Evolutionary conservation across 2,797 vertebrate genomes (phyloP).

Genomic region (Eidolon dupreanum): DNA sequence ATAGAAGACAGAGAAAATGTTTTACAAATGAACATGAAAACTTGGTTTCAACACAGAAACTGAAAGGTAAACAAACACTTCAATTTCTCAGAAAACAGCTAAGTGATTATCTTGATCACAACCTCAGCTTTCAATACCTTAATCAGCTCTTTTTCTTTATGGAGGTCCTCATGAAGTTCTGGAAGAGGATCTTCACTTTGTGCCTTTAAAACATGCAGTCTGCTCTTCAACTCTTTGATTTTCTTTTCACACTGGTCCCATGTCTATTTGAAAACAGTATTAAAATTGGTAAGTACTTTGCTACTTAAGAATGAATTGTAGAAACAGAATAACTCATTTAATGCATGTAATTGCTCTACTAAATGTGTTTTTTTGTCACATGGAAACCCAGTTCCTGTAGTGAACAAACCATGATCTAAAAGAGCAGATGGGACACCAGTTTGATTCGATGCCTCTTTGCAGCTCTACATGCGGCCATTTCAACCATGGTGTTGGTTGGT

Average conservation of each 20-base stretch:
- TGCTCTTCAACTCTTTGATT: conserved; percentile 83
- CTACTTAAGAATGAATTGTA: background rate
- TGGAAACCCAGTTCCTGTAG: background rate
- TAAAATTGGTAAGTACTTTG: conserved; percentile 36
- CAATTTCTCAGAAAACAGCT: background rate
- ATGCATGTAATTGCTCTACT: background rate
- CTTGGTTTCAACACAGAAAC: background rate
- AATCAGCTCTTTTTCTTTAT: conserved; percentile 81
- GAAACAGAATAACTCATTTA: background rate
- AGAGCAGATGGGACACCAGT: background rate
- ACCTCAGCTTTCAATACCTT: conserved; percentile 86
- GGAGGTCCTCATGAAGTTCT: conserved; percentile 87
- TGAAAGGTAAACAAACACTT: conserved; percentile 38
- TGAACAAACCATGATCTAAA: background rate
- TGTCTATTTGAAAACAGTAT: conserved; percentile 85
- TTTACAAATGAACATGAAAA: background rate
- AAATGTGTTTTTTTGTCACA: background rate
- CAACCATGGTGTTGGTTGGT: background rate
- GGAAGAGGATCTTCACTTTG: conserved; percentile 88
- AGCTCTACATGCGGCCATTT: background rate
- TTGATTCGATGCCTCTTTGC: accelerated
- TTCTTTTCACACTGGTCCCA: conserved; percentile 90
- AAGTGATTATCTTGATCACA: background rate
- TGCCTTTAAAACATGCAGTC: conserved; percentile 86
- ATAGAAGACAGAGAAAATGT: background rate